These are phyloP conservation scores for Pampus argenteus DNA, from an alignment of 2,797 vertebrate genomes.

Conservation along the genomic window DNA sequence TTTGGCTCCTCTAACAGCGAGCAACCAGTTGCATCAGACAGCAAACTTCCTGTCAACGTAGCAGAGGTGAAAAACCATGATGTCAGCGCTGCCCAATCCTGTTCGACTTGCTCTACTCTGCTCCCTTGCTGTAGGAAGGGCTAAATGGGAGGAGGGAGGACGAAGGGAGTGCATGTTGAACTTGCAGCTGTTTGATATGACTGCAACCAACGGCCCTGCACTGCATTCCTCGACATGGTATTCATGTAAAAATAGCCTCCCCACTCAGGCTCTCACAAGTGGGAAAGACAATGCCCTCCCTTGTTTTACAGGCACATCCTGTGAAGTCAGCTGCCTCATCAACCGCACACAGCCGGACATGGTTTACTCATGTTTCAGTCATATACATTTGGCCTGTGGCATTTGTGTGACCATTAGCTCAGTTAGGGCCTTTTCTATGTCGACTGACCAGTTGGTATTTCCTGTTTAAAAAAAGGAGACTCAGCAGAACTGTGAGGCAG, in stretches of 20 bases:
- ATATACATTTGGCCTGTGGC: conserved; percentile 54
- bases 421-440: conserved; percentile 49
- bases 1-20: conserved; percentile 11
- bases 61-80: conserved; percentile 69
- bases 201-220: conserved; percentile 43
- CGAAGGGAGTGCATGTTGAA: conserved; percentile 20
- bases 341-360: conserved; percentile 62
- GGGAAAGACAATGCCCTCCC: conserved; percentile 73
- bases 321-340: conserved; percentile 76
- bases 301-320: conserved; percentile 76
- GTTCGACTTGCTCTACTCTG: conserved; percentile 28
- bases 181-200: conserved; percentile 75
- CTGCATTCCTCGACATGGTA: conserved; percentile 74
- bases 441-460: conserved; percentile 26
- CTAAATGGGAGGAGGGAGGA: conserved; percentile 1
- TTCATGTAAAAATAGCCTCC: conserved; percentile 80
- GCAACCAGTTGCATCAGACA: conserved; percentile 83
- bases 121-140: conserved; percentile 30
- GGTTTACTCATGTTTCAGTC: conserved; percentile 60
- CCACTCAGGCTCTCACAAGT: conserved; percentile 40
- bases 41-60: conserved; percentile 78
- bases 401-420: conserved; percentile 23
- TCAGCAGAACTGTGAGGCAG: background rate
- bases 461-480: conserved; percentile 13
- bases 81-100: conserved; percentile 77